Evolutionary conservation across 1,140 invertebrate genomes (phyloP), one percentile per base, ranked within the genome.

Genomic region (Polypedilum vanderplanki): DNA sequence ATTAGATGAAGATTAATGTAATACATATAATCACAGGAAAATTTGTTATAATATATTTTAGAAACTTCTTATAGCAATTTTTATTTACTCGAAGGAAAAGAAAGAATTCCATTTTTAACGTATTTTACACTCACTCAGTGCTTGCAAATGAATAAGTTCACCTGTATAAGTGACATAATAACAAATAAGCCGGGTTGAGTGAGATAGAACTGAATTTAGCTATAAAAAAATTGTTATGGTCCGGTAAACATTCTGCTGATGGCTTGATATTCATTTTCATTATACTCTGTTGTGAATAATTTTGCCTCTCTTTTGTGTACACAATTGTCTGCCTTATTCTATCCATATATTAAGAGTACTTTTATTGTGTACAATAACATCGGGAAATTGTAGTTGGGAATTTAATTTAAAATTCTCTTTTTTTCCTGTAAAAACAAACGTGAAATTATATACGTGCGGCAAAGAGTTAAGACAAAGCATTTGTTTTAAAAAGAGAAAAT

Each of bases 381-480:
- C n/a, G 46, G 46, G 46, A 57, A 57, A 57, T 33, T 57, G 46
- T 57, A 57, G n/a, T 57, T 57, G 9, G 46, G 12, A 57, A 57
- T 57, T 12, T 57, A 57, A 57, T 57, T 57, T 57, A 57, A 57
- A 57, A 57, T n/a, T 33, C 24, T 33, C 24, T 33, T 5, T 33
- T 33, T 33, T 33, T 33, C 24, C 24, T 33, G 24, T 33, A 33
- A 33, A n/a, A 33, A 33, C 24, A 33, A 33, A 33, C 24, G 24
- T 3, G 24, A 33, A 33, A 33, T 33, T 33, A 33, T 5, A 33
- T n/a, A 57, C 12, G 4, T 57, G 46, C 46, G 12, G n/a, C 46
- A 57, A 57, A 57, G 41, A 57, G n/a, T 57, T 57, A 57, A 57
- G 46, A 57, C 46, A 57, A 57, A 57, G n/a, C 46, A 57, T 57